Evolutionary conservation across 2,113 vertebrate genomes (phyloP).

Genomic region (Pungitius pungitius): DNA sequence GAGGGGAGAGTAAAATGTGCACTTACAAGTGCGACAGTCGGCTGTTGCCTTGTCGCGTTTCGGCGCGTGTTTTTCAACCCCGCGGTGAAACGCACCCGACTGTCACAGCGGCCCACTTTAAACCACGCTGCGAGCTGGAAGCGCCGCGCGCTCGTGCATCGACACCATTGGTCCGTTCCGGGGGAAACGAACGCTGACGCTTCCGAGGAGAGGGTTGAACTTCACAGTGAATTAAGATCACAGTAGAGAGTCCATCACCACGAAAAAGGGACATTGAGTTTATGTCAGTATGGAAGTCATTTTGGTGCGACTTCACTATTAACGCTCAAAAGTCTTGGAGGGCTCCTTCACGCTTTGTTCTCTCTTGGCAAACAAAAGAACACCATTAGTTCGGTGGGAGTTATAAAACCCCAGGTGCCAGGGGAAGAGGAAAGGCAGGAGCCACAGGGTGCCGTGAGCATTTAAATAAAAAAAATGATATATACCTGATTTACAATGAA

Average conservation of each 20-base stretch:
- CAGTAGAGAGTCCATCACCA: background rate
- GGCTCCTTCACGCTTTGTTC: no score
- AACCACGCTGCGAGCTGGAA: conserved; percentile 5
- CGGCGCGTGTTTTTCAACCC: conserved; percentile 37
- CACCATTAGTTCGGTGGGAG: background rate
- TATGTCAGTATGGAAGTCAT: background rate
- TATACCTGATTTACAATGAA: background rate
- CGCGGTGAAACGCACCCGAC: conserved; percentile 41
- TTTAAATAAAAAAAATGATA: background rate
- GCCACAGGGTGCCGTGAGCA: background rate
- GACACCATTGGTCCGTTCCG: conserved; percentile 1
- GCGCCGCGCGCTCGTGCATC: background rate
- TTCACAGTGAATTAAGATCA: background rate
- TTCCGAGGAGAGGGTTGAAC: conserved; percentile 4
- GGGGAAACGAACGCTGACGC: no score
- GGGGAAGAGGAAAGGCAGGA: conserved; percentile 4
- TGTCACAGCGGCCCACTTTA: no score
- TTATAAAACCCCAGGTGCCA: conserved; percentile 1
- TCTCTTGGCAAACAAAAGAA: background rate
- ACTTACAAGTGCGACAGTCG: conserved; percentile 35
- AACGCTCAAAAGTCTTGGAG: background rate
- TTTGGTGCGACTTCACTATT: background rate
- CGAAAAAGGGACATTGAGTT: background rate
- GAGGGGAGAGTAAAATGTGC: conserved; percentile 25
- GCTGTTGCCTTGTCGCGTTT: conserved; percentile 46